Conservation (phyloP, 2,888 invertebrate genomes). For the Oscheius onirici region DNA sequence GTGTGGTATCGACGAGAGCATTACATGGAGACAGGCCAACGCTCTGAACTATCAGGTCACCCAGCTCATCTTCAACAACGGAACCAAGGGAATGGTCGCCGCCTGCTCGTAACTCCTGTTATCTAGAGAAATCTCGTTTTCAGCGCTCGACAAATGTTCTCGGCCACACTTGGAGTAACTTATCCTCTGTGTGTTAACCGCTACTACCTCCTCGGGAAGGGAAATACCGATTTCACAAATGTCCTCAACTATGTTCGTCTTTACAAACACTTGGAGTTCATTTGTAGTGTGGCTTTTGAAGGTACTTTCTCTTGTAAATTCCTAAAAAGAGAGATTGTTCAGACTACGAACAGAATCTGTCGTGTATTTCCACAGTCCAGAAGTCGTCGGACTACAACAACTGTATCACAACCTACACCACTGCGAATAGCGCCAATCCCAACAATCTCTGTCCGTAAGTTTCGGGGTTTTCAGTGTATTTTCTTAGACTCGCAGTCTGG, state of each 20-base stretch:
- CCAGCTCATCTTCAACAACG: conserved; percentile 35
- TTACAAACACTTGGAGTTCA: conserved; percentile 52
- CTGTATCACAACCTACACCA: conserved; percentile 47
- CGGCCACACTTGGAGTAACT: conserved; percentile 39
- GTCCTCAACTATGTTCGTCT: conserved; percentile 49
- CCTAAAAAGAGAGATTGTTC: background rate
- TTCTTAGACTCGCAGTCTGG: too few species aligned
- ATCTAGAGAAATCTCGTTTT: background rate
- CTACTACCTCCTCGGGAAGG: conserved; percentile 40
- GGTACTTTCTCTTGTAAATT: conserved; percentile 14
- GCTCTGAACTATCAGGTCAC: conserved; percentile 9
- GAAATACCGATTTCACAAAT: conserved; percentile 46
- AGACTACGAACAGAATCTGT: conserved; percentile 35
- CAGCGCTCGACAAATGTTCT: conserved; percentile 50
- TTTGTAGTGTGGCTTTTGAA: conserved; percentile 52
- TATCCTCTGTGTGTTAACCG: conserved; percentile 46
- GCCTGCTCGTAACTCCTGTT: background rate
- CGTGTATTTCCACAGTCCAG: conserved; percentile 44
- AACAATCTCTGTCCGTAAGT: conserved; percentile 42
- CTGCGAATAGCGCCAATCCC: conserved; percentile 42
- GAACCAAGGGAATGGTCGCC: conserved; percentile 34
- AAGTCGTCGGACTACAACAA: conserved; percentile 39
- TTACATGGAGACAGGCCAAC: conserved; percentile 30
- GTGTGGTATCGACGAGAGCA: background rate
- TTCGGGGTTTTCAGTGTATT: too few species aligned